A percentile compares a stretch with the other conserved stretches of the same genome.
These are phyloP conservation scores for Ammodramus savannarum DNA, from an alignment of 2,113 vertebrate species.

Conservation along the genomic window DNA sequence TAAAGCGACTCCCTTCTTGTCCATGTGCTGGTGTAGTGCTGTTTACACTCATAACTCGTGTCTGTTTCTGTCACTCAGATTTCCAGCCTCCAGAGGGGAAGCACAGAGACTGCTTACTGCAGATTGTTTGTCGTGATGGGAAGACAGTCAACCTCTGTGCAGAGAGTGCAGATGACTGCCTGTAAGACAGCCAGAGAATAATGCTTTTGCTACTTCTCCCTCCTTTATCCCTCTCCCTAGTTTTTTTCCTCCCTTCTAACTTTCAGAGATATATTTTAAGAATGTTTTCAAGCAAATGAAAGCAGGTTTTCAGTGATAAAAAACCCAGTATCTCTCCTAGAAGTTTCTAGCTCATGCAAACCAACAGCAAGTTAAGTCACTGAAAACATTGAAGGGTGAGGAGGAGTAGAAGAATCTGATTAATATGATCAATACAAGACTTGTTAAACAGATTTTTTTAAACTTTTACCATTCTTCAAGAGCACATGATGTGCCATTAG, in stretches of 20 bases:
- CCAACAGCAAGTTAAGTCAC: background rate
- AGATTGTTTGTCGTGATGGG: conserved; percentile 91
- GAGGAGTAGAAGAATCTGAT: background rate
- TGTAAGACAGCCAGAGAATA: conserved; percentile 77
- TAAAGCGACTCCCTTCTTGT: background rate
- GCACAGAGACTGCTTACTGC: conserved; percentile 84
- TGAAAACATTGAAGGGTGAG: background rate
- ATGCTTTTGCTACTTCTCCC: background rate
- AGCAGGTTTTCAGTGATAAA: background rate
- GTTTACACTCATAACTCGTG: background rate
- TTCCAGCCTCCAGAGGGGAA: conserved; percentile 89
- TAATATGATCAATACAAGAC: background rate
- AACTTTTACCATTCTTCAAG: background rate
- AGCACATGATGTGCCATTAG: background rate
- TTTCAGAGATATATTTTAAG: background rate
- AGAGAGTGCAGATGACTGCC: conserved; percentile 89
- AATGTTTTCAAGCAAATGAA: background rate
- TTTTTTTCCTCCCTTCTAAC: background rate
- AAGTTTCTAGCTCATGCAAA: background rate
- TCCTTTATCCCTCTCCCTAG: background rate
- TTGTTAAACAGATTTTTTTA: background rate
- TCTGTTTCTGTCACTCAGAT: conserved; percentile 69
- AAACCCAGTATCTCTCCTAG: background rate
- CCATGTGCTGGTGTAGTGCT: background rate
- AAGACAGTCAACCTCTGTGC: conserved; percentile 90